phyloP scores from a whole-genome alignment of 2,113 vertebrate species.

The Nibea coibor region DNA sequence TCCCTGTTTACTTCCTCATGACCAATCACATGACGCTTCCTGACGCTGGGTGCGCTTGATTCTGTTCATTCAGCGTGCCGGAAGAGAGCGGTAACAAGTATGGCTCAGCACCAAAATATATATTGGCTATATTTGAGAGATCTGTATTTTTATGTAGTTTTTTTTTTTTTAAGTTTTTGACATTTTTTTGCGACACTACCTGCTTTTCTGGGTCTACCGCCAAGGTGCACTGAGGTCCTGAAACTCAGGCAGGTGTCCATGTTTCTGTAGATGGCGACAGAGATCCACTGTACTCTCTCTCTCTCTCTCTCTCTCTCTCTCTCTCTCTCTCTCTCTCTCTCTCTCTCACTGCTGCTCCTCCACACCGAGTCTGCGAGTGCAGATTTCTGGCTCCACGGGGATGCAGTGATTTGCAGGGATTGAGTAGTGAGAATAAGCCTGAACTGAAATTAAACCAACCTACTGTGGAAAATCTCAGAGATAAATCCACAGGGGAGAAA shows the following conservation, averaged over 20 bases:
- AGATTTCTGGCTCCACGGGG: conserved; percentile 40
- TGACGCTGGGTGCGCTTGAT: conserved; percentile 58
- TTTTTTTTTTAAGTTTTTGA: no score
- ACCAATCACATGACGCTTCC: conserved; percentile 72
- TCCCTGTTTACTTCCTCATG: conserved; percentile 80
- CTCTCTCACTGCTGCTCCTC: conserved; percentile 6
- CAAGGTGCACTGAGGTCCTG: background rate
- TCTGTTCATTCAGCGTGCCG: background rate
- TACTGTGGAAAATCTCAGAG: conserved; percentile 3
- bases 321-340: rapidly evolving
- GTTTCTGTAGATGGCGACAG: conserved; percentile 74
- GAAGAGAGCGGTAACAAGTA: conserved; percentile 2
- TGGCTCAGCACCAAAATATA: no score
- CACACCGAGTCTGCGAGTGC: background rate
- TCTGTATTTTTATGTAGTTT: background rate
- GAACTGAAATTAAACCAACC: conserved; percentile 52
- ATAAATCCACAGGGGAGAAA: conserved; percentile 30
- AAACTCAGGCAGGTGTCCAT: no score
- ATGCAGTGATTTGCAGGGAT: conserved; percentile 39
- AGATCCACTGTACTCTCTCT: conserved; percentile 53
- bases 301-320: background rate
- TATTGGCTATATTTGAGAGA: background rate
- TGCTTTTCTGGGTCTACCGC: background rate
- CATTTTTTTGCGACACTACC: no score
- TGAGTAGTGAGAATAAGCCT: background rate